Evolutionary conservation across 2,888 invertebrate genomes (phyloP), one percentile per base, ranked within the genome.

Genomic region (Sarcophaga subvicina): DNA sequence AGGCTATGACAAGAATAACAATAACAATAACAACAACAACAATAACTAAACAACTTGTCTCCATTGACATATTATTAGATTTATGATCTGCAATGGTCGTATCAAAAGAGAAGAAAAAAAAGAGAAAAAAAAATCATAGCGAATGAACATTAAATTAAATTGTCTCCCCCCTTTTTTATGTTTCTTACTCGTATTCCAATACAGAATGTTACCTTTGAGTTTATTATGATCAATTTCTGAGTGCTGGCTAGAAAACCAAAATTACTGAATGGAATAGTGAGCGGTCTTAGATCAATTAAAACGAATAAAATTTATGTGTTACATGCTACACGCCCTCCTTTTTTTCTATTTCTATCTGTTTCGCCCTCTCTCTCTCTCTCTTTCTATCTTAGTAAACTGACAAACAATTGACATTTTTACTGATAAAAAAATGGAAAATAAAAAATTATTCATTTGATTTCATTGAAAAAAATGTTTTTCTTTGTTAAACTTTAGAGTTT

Each of bases 11-110:
- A 59, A 17, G 14, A 25, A 70, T 2, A 17, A 22, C 49, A 20
- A 12, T 60, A 75, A 27, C 64, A 25, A 70, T 4, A 25, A 8
- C 49, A n/a, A 8, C 66, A 70, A 20, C 66, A 70, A 27, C 17
- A 80, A 59, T 49, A 78, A 54, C 54, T 54, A 17, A 54, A 60
- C 71, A 83, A 87, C 87, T 84, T 78, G 84, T 87, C 84, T 72
- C 22, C 17, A 80, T 59, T 84, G 84, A 77, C 84, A 82, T 79
- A 69, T 66, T 60, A 17, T 66, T 67, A 81, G 77, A 84, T 87
- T 84, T 86, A 86, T 86, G 83, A 80, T 69, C 80, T 75, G 81
- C 64, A 66, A 49, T 60, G 70, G 73, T 12, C 64, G 10, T 20
- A 11, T 47, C 71, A n/a, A 72, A 76, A n/a, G 47, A 14, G 10